phyloP scores from a whole-genome alignment of 1,140 invertebrate species.

The Reticulitermes speratus region DNA sequence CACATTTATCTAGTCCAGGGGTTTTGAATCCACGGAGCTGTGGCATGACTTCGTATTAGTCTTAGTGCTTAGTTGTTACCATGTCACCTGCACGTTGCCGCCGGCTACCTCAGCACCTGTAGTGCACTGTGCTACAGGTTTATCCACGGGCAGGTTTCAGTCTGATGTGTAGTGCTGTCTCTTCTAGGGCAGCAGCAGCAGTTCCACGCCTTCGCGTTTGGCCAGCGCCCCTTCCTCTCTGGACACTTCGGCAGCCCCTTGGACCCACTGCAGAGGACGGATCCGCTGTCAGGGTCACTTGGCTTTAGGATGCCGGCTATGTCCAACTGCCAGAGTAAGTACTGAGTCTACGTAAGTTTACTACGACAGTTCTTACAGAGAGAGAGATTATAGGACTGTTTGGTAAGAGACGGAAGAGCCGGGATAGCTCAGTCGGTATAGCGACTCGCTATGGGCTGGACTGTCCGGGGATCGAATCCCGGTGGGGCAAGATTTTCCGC shows the following conservation, averaged over 20 bases:
- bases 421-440: too few species aligned
- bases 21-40: too few species aligned
- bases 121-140: background rate
- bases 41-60: too few species aligned
- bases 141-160: constrained; percentile 26
- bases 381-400: too few species aligned
- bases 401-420: too few species aligned
- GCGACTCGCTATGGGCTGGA: too few species aligned
- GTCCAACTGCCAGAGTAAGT: constrained; percentile 85
- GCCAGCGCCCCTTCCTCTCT: constrained; percentile 83
- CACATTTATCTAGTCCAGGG: too few species aligned
- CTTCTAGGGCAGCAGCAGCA: constrained; percentile 89
- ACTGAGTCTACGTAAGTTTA: constrained; percentile 31
- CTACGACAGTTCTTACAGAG: too few species aligned
- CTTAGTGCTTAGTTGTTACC: too few species aligned
- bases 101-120: background rate
- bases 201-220: constrained; percentile 83
- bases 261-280: constrained; percentile 56
- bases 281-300: constrained; percentile 67
- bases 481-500: too few species aligned
- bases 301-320: constrained; percentile 82
- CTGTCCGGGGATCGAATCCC: too few species aligned
- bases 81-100: too few species aligned
- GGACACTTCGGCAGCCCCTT: constrained; percentile 58
- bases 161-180: constrained; percentile 67